Evolutionary conservation across 1,140 invertebrate genomes (phyloP), one percentile per base, ranked within the genome.

Genomic region (Bombus picipes): DNA sequence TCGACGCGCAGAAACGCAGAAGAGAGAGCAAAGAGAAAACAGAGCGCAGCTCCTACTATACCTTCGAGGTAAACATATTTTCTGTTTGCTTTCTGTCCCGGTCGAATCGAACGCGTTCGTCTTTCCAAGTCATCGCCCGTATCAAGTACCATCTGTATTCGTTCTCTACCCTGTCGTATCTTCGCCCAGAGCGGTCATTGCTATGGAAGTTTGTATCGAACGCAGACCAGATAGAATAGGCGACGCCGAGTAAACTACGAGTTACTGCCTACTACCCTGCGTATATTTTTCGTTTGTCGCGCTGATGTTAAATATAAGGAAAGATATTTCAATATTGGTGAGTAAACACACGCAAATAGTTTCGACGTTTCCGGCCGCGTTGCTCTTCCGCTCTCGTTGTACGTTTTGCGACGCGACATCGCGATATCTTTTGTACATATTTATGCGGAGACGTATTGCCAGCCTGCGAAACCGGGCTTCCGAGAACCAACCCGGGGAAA

Each of bases 281-380:
- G 59, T 72, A 6, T 41, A 41, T 39, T 28, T 25, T 41, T 32
- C 82, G n/a, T 87, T 89, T 83, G 78, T n/a, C 79, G 53, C 84
- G 86, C 47, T 8, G 1, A 91, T 92, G 90, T 92, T 93, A 94
- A 94, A 94, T 92, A 92, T 93, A 92, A 89, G 81, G 78, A 73
- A 90, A 92, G 89, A 92, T 92, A 94, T 94, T 94, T 94, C 92
- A 93, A 94, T 95, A 94, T 93, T 92, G 91, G 88, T 89, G 87
- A 73, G 81, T 83, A 91, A 92, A 93, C 89, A 90, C 72, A 83
- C 41, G 77, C 81, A 87, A 87, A 79, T 73, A 92, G 66, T 83
- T 53, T 79, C 66, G 59, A 68, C 87, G 79, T 83, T 65, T 82
- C 47, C 57, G 47, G 34, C 32, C 71, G n/a, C 80, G 68, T 15